Evolutionary conservation across 2,113 vertebrate genomes (phyloP).

Genomic region (Hydrolagus affinis): DNA sequence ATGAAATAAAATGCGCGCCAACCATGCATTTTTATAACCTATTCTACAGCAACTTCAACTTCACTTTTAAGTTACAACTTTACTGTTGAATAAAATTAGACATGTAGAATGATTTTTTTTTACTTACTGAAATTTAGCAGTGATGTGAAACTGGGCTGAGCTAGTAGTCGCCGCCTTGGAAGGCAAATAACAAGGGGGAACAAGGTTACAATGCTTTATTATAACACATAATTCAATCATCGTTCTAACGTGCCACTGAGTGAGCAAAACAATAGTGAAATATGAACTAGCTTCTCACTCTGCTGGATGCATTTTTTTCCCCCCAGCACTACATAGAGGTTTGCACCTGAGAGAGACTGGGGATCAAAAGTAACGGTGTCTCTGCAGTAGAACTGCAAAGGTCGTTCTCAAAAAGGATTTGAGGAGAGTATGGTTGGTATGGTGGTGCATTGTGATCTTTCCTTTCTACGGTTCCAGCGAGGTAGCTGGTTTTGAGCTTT

Average conservation of each 20-base stretch:
- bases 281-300: neutral
- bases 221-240: neutral
- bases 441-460: neutral
- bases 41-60: neutral
- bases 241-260: neutral
- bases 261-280: neutral
- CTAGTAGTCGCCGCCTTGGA: neutral
- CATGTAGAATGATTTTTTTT: too few relatives aligned
- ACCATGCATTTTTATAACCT: neutral
- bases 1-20: too few relatives aligned
- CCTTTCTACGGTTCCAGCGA: neutral
- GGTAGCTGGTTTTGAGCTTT: slow-evolving; percentile 32
- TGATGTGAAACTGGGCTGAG: neutral
- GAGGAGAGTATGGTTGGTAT: neutral
- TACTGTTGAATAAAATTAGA: too few relatives aligned
- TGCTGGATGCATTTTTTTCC: neutral
- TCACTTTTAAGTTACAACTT: neutral
- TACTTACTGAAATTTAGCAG: neutral
- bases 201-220: neutral
- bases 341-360: neutral
- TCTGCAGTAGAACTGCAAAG: neutral
- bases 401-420: neutral
- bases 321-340: too few relatives aligned
- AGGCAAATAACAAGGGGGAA: neutral
- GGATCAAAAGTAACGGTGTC: neutral